Percentiles rank a stretch among this genome's conserved stretches.
phyloP scores from a whole-genome alignment of 2,113 vertebrate species.

The Dicerorhinus sumatrensis region DNA sequence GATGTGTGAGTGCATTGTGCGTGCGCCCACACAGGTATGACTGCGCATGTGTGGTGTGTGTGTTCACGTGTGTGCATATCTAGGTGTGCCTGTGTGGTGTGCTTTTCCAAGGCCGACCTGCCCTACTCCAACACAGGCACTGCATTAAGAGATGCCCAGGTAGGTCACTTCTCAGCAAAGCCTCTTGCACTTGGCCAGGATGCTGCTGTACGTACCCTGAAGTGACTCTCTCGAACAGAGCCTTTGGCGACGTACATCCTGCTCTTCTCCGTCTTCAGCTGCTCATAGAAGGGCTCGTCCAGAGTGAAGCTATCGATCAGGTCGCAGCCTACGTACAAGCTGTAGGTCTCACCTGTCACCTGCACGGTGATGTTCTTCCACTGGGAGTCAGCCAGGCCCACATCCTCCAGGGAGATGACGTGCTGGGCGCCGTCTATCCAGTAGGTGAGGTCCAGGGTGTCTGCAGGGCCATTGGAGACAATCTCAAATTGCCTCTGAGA shows the following conservation, averaged over 20 bases:
- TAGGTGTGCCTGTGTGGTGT: neutral
- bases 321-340: slow-evolving; percentile 95
- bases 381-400: slow-evolving; percentile 95
- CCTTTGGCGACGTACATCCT: slow-evolving; percentile 95
- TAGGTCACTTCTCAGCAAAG: no score
- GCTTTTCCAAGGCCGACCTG: neutral
- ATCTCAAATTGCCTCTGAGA: slow-evolving; percentile 94
- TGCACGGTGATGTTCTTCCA: slow-evolving; percentile 98
- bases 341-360: slow-evolving; percentile 93
- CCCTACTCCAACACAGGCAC: neutral
- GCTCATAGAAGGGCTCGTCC: slow-evolving; percentile 97
- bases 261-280: slow-evolving; percentile 90
- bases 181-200: no score
- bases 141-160: no score
- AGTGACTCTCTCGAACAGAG: slow-evolving; percentile 94
- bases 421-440: slow-evolving; percentile 93
- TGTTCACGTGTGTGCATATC: no score
- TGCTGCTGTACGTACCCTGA: slow-evolving; percentile 88
- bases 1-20: neutral
- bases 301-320: slow-evolving; percentile 95
- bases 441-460: slow-evolving; percentile 96
- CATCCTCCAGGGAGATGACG: slow-evolving; percentile 94
- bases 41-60: no score
- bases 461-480: slow-evolving; percentile 94
- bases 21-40: no score